Evolutionary conservation across 2,113 vertebrate genomes (phyloP).

Genomic region (Ctenomys sociabilis): DNA sequence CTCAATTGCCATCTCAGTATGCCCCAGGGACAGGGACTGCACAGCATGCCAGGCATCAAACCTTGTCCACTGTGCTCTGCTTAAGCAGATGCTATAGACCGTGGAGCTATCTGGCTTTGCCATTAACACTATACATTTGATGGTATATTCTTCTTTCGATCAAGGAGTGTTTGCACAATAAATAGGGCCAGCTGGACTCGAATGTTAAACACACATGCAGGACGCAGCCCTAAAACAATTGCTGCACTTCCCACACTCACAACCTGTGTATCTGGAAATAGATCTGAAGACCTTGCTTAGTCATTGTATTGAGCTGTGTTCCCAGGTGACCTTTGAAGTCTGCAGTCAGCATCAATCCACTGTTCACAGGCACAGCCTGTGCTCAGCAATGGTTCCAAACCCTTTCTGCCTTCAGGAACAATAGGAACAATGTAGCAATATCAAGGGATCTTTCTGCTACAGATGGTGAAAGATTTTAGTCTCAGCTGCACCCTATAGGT

Average conservation of each 20-base stretch:
- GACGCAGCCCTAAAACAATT: background rate
- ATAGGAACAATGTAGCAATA: background rate
- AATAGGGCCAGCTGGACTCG: background rate
- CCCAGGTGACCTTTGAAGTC: background rate
- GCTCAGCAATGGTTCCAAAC: background rate
- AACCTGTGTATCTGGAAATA: background rate
- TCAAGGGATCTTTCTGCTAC: constrained; percentile 23
- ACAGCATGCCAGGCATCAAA: too few relatives aligned
- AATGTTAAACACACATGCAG: background rate
- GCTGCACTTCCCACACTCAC: background rate
- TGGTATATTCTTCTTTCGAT: background rate
- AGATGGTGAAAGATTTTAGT: constrained; percentile 86
- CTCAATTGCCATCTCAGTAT: too few relatives aligned
- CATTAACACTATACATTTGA: background rate
- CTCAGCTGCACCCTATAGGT: too few relatives aligned
- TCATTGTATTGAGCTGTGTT: background rate
- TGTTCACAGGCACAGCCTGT: background rate
- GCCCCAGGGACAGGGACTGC: too few relatives aligned
- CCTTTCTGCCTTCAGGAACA: background rate
- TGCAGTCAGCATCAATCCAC: background rate
- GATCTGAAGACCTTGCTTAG: background rate
- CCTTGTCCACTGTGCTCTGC: too few relatives aligned
- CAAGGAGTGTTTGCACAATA: background rate
- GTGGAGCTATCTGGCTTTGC: too few relatives aligned
- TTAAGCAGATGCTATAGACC: too few relatives aligned